These are phyloP conservation scores for Andrena trimmerana DNA, from an alignment of 2,888 invertebrate genomes.

Conservation along the genomic window DNA sequence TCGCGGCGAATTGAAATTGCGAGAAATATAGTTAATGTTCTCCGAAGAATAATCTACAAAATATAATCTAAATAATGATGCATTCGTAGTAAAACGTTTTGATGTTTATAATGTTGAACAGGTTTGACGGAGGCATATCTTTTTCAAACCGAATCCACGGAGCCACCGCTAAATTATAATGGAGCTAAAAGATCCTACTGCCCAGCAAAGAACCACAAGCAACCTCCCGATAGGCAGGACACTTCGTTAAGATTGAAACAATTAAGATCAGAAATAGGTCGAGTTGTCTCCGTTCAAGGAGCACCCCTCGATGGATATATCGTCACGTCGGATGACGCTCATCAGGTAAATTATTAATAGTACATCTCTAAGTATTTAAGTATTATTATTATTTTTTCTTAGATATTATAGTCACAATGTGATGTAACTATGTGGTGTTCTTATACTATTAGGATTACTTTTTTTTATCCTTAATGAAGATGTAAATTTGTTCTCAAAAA, in stretches of 20 bases:
- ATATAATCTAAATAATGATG: background rate
- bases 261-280: constrained; percentile 86
- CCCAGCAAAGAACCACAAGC: constrained; percentile 72
- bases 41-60: background rate
- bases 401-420: background rate
- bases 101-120: constrained; percentile 8
- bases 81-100: background rate
- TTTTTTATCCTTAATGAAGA: too few species aligned
- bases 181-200: constrained; percentile 78
- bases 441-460: too few species aligned
- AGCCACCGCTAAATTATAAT: constrained; percentile 71
- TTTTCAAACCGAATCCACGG: constrained; percentile 44
- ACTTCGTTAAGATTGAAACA: constrained; percentile 82
- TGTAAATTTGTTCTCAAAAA: too few species aligned
- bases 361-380: background rate
- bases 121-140: constrained; percentile 48
- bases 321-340: constrained; percentile 92
- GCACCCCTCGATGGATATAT: constrained; percentile 90
- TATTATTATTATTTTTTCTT: background rate
- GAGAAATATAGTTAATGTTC: background rate
- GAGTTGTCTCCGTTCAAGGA: constrained; percentile 85
- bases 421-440: too few species aligned
- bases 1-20: background rate
- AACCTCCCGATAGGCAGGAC: constrained; percentile 85
- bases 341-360: constrained; percentile 87